Base-by-base conservation (phyloP, 2,797 vertebrate genomes). In the Hemitrygon akajei region DNA sequence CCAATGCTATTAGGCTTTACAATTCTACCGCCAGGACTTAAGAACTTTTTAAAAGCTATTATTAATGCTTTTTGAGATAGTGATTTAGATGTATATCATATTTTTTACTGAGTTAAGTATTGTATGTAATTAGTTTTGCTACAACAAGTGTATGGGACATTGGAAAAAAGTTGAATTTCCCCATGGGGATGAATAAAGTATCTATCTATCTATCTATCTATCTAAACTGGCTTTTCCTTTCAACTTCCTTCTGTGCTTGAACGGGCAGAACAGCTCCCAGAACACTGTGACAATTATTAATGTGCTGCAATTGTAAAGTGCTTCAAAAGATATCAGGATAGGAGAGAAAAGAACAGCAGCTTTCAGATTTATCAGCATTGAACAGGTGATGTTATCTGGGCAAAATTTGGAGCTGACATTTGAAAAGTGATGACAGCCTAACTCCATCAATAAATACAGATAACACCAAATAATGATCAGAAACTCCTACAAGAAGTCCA, bases 351-450 rank as follows among this genome's bases (percentile, higher is more conserved):
- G 71, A 92, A 37, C 6, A 56, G 27, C 5, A 47, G 47, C 27
- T 76, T 76, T n/a, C 71, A 75, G 91, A 75, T 30, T 47, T 73
- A 76, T 93, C 91, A 58, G 71, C 91, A 58, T 75, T 93, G 91
- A 76, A n/a, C 71, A 93, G 91, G 76, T 75, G 40, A 92, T 92
- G 22, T 75, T 75, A 92, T 76, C 91, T 75, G 47, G 56, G 6
- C 71, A 93, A n/a, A 93, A 93, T 93, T 93, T 93, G 69, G 69
- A 76, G 71, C 69, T 76, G 91, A 30, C 91, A 93, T 93, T 93
- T 93, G 14, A 40, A n/a, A 93, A 58, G 37, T 58, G 71, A 93
- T 76, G 69, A 7, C 69, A 76, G 71, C 30, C 76, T 93, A 30
- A 56, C 12, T 75, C 91, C 20, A 47, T n/a, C 22, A 69, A 37